A percentile compares a stretch with the other conserved stretches of the same genome.
Evolutionary conservation across 2,113 vertebrate genomes (phyloP).

Genomic region (Engystomops pustulosus): DNA sequence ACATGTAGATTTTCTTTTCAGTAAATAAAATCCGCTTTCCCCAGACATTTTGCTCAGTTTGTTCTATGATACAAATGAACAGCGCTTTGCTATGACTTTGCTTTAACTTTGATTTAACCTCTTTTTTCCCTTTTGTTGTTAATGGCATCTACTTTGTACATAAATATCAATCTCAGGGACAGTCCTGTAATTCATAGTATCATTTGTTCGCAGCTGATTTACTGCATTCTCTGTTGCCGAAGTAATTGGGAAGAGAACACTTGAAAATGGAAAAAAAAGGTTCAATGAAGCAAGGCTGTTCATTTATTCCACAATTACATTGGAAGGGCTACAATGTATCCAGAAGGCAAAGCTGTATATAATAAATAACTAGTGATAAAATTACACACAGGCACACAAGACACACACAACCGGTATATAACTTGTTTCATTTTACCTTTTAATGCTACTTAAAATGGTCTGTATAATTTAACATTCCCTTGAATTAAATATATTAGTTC

Average conservation of each 20-base stretch:
- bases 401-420: too few species aligned
- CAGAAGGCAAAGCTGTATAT: background rate
- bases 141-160: slow-evolving; percentile 34
- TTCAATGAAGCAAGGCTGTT: slow-evolving; percentile 8
- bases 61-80: background rate
- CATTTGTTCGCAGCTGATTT: slow-evolving; percentile 51
- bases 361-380: background rate
- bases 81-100: slow-evolving; percentile 36
- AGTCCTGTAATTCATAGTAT: slow-evolving; percentile 49
- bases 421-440: too few species aligned
- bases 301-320: background rate
- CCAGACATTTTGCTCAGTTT: slow-evolving; percentile 3
- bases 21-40: background rate
- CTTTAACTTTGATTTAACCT: slow-evolving; percentile 53
- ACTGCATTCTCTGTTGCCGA: slow-evolving; percentile 46
- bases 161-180: slow-evolving; percentile 49
- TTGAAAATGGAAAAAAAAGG: slow-evolving; percentile 31
- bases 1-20: slow-evolving; percentile 9
- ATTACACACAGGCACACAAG: too few species aligned
- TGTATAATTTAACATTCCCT: too few species aligned
- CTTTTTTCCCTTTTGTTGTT: slow-evolving; percentile 1
- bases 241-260: slow-evolving; percentile 52
- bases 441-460: too few species aligned
- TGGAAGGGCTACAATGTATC: background rate
- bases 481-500: too few species aligned